phyloP scores from a whole-genome alignment of 2,888 invertebrate species.

The Rhagonycha lutea region DNA sequence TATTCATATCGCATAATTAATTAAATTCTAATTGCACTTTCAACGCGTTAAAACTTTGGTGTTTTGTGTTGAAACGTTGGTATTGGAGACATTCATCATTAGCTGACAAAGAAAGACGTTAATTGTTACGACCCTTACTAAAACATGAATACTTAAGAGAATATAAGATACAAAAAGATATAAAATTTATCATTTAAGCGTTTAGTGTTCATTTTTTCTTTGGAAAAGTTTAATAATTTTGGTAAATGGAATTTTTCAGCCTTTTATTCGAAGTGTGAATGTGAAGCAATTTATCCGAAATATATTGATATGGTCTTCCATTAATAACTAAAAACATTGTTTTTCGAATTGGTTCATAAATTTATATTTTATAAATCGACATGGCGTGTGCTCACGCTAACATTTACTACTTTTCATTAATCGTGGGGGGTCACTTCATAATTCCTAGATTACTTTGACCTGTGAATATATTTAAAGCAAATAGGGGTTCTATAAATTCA shows the following conservation, averaged over 20 bases:
- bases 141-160: conserved; percentile 25
- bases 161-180: conserved; percentile 25
- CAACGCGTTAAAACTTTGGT: conserved; percentile 51
- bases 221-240: neutral
- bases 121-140: conserved; percentile 42
- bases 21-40: conserved; percentile 57
- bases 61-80: conserved; percentile 50
- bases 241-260: neutral
- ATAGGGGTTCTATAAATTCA: conserved; percentile 35
- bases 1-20: conserved; percentile 57
- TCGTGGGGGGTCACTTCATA: conserved; percentile 38
- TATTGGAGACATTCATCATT: conserved; percentile 56
- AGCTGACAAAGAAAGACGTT: conserved; percentile 55
- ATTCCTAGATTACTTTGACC: conserved; percentile 39
- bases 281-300: conserved; percentile 12
- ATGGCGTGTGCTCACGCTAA: conserved; percentile 41
- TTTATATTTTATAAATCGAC: conserved; percentile 43
- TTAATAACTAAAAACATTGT: conserved; percentile 39
- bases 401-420: conserved; percentile 29
- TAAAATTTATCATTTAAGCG: conserved; percentile 24
- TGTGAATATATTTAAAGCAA: conserved; percentile 37
- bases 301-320: conserved; percentile 28
- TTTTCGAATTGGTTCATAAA: conserved; percentile 43
- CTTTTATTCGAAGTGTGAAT: neutral
- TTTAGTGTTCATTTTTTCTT: neutral